phyloP scores from a whole-genome alignment of 2,888 invertebrate genomes.

The Clivina fossor region DNA sequence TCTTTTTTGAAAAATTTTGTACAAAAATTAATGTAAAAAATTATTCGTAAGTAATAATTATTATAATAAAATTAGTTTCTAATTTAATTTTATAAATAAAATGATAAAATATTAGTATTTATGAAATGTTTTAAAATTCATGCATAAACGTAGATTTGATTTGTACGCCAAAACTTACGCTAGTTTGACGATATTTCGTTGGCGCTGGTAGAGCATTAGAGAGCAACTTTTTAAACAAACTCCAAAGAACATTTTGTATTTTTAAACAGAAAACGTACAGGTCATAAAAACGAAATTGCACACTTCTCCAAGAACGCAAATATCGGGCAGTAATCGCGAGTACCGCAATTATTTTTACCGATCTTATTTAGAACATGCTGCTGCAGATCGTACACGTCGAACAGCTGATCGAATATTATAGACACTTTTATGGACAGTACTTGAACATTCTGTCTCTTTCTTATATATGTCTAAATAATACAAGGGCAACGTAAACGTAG shows the following conservation, averaged over 20 bases:
- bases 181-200: slow-evolving; percentile 46
- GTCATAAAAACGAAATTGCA: slow-evolving; percentile 11
- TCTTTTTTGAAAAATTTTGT: no score
- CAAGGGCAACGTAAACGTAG: slow-evolving; percentile 14
- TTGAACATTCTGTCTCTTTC: slow-evolving; percentile 7
- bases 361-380: slow-evolving; percentile 1
- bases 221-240: slow-evolving; percentile 48
- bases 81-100: slow-evolving; percentile 25
- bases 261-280: slow-evolving; percentile 10
- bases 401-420: slow-evolving; percentile 22
- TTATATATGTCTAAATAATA: slow-evolving; percentile 12
- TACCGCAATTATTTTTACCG: background rate
- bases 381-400: slow-evolving; percentile 6
- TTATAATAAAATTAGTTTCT: slow-evolving; percentile 22
- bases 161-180: slow-evolving; percentile 45
- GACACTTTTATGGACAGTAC: background rate
- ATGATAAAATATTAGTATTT: background rate
- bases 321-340: no score
- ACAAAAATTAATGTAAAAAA: background rate
- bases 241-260: slow-evolving; percentile 25
- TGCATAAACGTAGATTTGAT: slow-evolving; percentile 38
- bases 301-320: background rate
- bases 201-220: slow-evolving; percentile 49
- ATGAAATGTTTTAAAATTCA: slow-evolving; percentile 33
- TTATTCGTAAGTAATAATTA: background rate